phyloP scores from a whole-genome alignment of 2,113 vertebrate genomes.

The Poeciliopsis occidentalis region DNA sequence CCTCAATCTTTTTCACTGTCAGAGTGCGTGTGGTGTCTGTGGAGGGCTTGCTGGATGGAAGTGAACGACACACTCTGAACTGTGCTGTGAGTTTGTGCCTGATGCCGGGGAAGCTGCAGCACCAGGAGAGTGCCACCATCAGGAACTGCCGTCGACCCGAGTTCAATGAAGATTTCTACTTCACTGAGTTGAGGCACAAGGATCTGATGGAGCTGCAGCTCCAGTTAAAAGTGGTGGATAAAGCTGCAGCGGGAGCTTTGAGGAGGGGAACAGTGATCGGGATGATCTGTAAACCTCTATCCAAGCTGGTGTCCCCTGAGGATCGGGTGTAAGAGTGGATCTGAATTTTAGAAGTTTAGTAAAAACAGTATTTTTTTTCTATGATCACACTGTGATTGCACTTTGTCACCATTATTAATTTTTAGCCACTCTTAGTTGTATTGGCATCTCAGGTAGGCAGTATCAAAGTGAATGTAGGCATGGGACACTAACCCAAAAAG shows the following conservation, averaged over 20 bases:
- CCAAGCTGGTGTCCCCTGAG: conserved; percentile 60
- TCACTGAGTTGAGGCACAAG: conserved; percentile 66
- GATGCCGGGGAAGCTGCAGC: conserved; percentile 77
- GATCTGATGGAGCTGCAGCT: conserved; percentile 66
- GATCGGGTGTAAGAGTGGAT: neutral
- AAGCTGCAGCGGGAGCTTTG: conserved; percentile 55
- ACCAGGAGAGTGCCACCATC: conserved; percentile 75
- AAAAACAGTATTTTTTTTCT: neutral
- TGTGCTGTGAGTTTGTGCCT: conserved; percentile 75
- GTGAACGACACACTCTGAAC: conserved; percentile 51
- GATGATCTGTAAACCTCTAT: conserved; percentile 66
- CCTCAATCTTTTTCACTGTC: conserved; percentile 51
- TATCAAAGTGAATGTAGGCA: neutral
- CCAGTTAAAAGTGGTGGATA: conserved; percentile 75
- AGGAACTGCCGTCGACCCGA: conserved; percentile 70
- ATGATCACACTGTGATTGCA: neutral
- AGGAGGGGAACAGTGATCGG: conserved; percentile 69
- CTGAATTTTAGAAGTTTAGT: neutral
- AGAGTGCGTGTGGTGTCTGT: conserved; percentile 74
- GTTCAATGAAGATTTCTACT: conserved; percentile 83
- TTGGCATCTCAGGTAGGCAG: neutral
- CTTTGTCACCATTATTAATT: neutral
- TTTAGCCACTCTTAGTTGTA: neutral
- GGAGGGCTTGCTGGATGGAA: conserved; percentile 58
- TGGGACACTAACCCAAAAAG: neutral